Conservation (phyloP, 2,797 vertebrate genomes). For the Furcifer pardalis region DNA sequence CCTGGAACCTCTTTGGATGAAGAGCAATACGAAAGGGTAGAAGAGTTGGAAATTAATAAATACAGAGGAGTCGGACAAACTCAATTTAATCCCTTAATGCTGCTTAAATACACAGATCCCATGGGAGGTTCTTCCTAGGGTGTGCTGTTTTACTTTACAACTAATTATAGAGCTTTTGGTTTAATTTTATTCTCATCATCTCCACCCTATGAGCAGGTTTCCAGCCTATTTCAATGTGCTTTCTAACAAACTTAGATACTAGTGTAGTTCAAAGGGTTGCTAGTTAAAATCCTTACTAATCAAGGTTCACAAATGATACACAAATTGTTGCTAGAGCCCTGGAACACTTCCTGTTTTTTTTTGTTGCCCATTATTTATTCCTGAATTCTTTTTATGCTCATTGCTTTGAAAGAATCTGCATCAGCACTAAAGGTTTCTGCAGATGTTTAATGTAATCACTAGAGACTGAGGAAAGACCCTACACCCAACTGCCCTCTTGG, state of each 20-base stretch:
- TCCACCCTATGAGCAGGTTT: not conserved
- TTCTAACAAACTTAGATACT: not conserved
- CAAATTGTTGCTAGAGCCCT: not conserved
- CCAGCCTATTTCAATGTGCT: not conserved
- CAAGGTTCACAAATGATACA: not conserved
- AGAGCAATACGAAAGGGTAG: not conserved
- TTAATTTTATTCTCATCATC: not conserved
- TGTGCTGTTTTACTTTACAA: not conserved
- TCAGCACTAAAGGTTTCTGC: not conserved
- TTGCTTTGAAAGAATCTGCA: not conserved
- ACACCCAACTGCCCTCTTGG: not conserved
- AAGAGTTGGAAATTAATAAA: not conserved
- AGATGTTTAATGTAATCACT: not conserved
- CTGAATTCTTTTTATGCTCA: not conserved
- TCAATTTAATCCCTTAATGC: not conserved
- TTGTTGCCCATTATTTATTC: too few relatives aligned
- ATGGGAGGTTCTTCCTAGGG: conserved; percentile 12
- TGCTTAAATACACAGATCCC: not conserved
- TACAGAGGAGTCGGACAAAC: not conserved
- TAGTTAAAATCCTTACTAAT: not conserved
- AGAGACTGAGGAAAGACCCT: not conserved
- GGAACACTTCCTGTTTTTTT: not conserved
- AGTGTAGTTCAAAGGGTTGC: not conserved
- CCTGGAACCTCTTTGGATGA: not conserved
- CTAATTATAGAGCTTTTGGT: not conserved